Conservation (phyloP, 2,113 vertebrate species). For the Rhinolophus sinicus region DNA sequence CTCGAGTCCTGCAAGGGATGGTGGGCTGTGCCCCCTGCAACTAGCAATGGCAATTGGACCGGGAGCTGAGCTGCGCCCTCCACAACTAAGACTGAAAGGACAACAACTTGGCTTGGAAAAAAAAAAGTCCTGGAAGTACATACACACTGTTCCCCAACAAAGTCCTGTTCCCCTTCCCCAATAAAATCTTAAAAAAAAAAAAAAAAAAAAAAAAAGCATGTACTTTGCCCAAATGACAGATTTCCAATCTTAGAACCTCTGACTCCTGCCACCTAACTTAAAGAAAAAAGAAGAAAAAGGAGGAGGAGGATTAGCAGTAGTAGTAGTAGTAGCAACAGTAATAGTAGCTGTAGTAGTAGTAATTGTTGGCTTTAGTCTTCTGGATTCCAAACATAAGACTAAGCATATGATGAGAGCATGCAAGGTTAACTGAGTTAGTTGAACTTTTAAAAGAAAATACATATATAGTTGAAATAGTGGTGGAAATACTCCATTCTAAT, state of each 20-base stretch:
- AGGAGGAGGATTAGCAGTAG: background rate
- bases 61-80: too few relatives aligned
- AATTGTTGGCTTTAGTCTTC: background rate
- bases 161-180: too few relatives aligned
- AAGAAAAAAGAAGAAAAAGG: background rate
- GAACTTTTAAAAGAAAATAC: conserved; percentile 9
- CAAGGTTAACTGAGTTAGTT: background rate
- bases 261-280: background rate
- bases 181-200: too few relatives aligned
- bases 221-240: background rate
- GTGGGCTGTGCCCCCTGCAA: too few relatives aligned
- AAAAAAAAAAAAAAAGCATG: background rate
- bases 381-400: conserved; percentile 25
- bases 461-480: background rate
- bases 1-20: too few relatives aligned
- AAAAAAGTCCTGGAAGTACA: too few relatives aligned
- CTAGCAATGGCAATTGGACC: too few relatives aligned
- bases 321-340: background rate
- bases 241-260: background rate
- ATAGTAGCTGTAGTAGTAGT: background rate
- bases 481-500: background rate
- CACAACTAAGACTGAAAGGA: too few relatives aligned
- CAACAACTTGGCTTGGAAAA: too few relatives aligned
- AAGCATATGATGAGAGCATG: background rate
- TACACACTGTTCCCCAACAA: too few relatives aligned